Evolutionary conservation across 1,140 invertebrate species (phyloP).

Genomic region (Nephila pilipes): DNA sequence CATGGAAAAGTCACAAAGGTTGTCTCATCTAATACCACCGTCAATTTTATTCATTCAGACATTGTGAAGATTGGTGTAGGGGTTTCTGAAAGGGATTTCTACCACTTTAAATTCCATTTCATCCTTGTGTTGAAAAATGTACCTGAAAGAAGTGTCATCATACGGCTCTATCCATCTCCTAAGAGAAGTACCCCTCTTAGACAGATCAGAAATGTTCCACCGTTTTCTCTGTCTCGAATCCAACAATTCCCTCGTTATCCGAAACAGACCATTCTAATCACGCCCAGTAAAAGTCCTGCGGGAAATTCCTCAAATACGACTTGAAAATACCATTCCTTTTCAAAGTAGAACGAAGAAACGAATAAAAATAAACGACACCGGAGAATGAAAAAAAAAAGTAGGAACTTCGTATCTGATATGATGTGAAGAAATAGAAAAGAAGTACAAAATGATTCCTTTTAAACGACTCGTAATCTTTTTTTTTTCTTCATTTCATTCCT

Average conservation of each 20-base stretch:
- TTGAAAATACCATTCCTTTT: not conserved
- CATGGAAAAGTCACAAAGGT: not conserved
- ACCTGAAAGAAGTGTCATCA: not conserved
- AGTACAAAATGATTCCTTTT: conserved; percentile 13
- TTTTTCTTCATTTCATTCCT: conserved; percentile 19
- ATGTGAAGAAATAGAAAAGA: conserved; percentile 40
- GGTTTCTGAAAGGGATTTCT: not conserved
- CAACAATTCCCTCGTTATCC: conserved; percentile 16
- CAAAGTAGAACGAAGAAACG: not conserved
- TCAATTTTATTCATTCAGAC: not conserved
- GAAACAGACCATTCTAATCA: conserved; percentile 55
- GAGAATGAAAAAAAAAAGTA: not conserved
- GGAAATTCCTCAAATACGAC: conserved; percentile 49
- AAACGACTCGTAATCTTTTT: not conserved
- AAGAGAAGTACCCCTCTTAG: not conserved
- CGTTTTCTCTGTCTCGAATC: not conserved
- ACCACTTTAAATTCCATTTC: not conserved
- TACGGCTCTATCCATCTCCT: not conserved
- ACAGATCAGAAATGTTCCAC: not conserved
- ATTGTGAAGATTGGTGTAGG: not conserved
- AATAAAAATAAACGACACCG: not conserved
- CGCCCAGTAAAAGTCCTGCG: not conserved
- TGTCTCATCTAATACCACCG: not conserved
- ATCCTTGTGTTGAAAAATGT: not conserved
- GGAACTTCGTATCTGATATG: conserved; percentile 25